Evolutionary conservation across 1,140 invertebrate species (phyloP), one percentile per base, ranked within the genome.

Genomic region (Papilio helenus): DNA sequence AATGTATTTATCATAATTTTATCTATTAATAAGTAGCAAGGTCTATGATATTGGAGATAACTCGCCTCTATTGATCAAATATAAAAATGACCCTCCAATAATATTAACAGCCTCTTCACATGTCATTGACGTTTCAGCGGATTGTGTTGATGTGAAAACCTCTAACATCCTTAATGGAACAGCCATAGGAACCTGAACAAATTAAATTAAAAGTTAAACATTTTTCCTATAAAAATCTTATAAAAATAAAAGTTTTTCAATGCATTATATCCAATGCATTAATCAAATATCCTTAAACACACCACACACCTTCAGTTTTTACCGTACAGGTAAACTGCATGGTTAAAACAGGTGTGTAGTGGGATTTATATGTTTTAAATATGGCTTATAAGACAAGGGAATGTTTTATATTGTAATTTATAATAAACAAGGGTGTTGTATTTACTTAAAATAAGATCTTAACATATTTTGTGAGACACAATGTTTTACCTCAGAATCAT

Each of bases 161-260:
- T 98, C 97, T 86, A 98, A 88, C 90, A 97, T 96, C 86, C 97
- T 94, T 51, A 98, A 93, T 1, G 97, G 97, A 79, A 97, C 96
- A n/a, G 97, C 97, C 86, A 97, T 94, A 4, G 96, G 95, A 61
- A 96, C 83, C 92, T 95, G 34, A 20, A 95, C 7, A 85, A 77
- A 92, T 90, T 49, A 79, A 4, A 81, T 74, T 55, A 26, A n/a
- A 42, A 51, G 34, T 39, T 8, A 46, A 51, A 76, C 12, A 49
- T 18, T 16, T 7, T 49, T 49, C 16, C n/a, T n/a, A n/a, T n/a
- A n/a, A n/a, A n/a, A n/a, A n/a, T n/a, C n/a, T n/a, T n/a, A n/a
- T n/a, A n/a, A n/a, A n/a, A n/a, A n/a, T n/a, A n/a, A n/a, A n/a
- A n/a, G n/a, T n/a, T n/a, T n/a, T n/a, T n/a, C n/a, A n/a, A n/a